Base-by-base conservation (phyloP, 2,888 invertebrate species). In the Nebria brevicollis region DNA sequence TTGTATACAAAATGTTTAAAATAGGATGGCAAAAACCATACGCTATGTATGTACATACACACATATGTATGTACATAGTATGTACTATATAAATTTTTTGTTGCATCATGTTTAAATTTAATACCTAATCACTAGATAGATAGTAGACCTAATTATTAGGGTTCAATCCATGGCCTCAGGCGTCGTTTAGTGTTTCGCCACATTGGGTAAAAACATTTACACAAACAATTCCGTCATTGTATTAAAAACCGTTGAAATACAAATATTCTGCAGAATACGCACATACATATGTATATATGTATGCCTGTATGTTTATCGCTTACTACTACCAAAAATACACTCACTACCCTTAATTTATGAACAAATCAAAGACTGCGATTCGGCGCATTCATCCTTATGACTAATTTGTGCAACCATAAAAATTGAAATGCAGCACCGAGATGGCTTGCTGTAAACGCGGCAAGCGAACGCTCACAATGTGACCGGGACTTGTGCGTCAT, bases 361-460 rank as follows among this genome's bases (percentile, higher is more conserved):
- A 86, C 86, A 86, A 87, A 86, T 87, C 86, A 87, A 87, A 87
- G 86, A 85, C 82, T 83, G 82, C 82, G 87, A 85, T 86, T 84
- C 85, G 86, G 87, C 87, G 86, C 86, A 8, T 6, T 70, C 77
- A 34, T 84, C 43, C 78, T 66, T 82, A 20, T 72, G 41, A 73
- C 41, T 4, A 42, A 43, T 6, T 43, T 43, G 43, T 43, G 43
- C 43, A 43, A 43, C 66, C 13, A 7, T 13, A 13, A 66, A 15
- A 10, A 0, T n/a, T 20, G 15, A 68, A 68, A 66, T 13, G 66
- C 66, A 66, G 15, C 4, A 68, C n/a, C 26, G n/a, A 34, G 65
- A 10, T 81, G 77, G 42, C 54, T 25, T 42, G 15, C 65, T 75
- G 13, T 64, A 64, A 75, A 34, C 65, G 73, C 34, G 65, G 74